These are phyloP conservation scores for Poecilia velifera DNA, from an alignment of 2,797 vertebrate species.

Conservation along the genomic window DNA sequence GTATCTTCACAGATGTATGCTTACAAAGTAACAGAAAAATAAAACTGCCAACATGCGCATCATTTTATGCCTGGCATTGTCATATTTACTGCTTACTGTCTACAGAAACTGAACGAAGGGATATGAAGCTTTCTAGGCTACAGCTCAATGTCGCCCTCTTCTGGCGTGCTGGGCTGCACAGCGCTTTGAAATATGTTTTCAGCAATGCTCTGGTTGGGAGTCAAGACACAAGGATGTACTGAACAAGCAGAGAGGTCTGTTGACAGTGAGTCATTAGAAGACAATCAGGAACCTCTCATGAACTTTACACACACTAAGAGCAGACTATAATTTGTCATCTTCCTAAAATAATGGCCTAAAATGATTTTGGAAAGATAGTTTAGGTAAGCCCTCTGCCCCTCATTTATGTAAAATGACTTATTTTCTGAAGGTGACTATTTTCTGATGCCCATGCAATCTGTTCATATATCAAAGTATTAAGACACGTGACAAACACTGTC, in stretches of 20 bases:
- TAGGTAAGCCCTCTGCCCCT: no score
- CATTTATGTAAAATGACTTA: no score
- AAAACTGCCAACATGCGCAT: background rate
- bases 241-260: background rate
- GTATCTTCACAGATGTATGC: background rate
- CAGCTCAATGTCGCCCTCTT: slow-evolving; percentile 61
- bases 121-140: background rate
- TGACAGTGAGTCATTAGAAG: background rate
- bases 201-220: background rate
- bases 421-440: no score
- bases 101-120: background rate
- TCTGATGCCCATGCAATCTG: background rate
- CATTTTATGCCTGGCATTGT: background rate
- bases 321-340: background rate
- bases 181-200: no score
- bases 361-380: background rate
- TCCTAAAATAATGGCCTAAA: no score
- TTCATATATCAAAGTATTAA: background rate
- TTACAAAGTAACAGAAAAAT: background rate
- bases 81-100: background rate
- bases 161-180: slow-evolving; percentile 32
- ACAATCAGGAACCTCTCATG: background rate
- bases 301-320: background rate
- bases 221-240: background rate
- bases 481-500: background rate